Base-by-base conservation (phyloP, 2,888 invertebrate species). In the Clitarchus hookeri region DNA sequence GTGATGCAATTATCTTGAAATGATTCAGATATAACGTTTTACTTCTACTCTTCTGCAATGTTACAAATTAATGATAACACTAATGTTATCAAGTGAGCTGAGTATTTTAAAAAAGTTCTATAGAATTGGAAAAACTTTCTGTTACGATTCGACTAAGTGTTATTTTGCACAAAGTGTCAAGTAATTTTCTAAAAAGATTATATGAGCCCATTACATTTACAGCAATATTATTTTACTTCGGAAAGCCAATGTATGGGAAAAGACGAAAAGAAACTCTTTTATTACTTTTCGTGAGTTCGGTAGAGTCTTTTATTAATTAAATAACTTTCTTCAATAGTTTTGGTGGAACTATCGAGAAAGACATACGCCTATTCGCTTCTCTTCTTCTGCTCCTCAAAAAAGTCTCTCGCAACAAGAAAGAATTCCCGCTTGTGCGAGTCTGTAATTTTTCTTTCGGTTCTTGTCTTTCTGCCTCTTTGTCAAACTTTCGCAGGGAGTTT, bases 291-390 rank as follows among this genome's bases (percentile, higher is more conserved):
- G 8, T 23, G 65, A 65, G n/a, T 11, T 6, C 16, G 65, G 65
- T n/a, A 65, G 65, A 65, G 23, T 16, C n/a, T 65, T 6, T n/a
- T 65, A 65, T 65, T 65, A 65, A 65, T 65, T 65, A 65, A 65
- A 65, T 65, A 65, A 65, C 65, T 65, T 65, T 65, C 65, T 65
- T 65, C 65, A 65, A 65, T 65, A 65, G 65, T 65, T 65, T 23
- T 23, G 2, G 65, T 65, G 65, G 23, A 65, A 65, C 65, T 65
- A 65, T 65, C n/a, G 65, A 65, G 65, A 65, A n/a, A 65, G 65
- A 65, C 65, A 65, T 65, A 65, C 65, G 65, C 65, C 23, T 23
- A 16, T 19, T 19, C 19, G 16, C 65, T 23, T 4, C 65, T 65
- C n/a, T 23, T 65, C 65, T 65, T 9, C 65, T 65, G 11, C 65